A percentile compares a stretch with the other conserved stretches of the same genome.
Evolutionary conservation across 2,888 invertebrate genomes (phyloP).

Genomic region (Mythimna vitellina): DNA sequence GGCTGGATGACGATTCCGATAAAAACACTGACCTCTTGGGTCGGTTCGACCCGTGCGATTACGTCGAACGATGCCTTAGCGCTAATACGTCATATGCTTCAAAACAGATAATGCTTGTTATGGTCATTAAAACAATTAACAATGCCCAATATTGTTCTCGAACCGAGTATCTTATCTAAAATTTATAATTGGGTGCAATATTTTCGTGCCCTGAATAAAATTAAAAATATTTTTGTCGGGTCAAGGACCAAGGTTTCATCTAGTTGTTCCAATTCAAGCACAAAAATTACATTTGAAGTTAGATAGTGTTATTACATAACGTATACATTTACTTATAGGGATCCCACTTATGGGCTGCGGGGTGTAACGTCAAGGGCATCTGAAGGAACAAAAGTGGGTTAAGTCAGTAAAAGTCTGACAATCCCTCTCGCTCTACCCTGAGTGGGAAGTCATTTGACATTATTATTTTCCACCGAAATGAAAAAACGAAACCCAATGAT

Average conservation of each 20-base stretch:
- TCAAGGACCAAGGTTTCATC: neutral
- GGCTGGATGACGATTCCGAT: slow-evolving; percentile 73
- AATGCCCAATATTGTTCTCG: slow-evolving; percentile 12
- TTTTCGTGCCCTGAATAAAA: slow-evolving; percentile 12
- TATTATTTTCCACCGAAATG: no score
- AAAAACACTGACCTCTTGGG: slow-evolving; percentile 72
- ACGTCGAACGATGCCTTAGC: slow-evolving; percentile 42
- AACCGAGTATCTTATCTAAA: slow-evolving; percentile 16
- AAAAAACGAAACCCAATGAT: neutral
- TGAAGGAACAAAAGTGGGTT: no score
- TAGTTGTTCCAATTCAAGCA: neutral
- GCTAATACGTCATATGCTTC: slow-evolving; percentile 15
- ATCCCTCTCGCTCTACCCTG: no score
- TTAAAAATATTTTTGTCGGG: neutral
- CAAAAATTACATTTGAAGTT: neutral
- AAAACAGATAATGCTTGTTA: slow-evolving; percentile 34
- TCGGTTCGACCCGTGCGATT: slow-evolving; percentile 50
- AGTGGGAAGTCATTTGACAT: no score
- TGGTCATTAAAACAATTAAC: slow-evolving; percentile 19
- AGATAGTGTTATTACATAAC: neutral
- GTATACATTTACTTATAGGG: neutral
- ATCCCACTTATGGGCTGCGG: neutral
- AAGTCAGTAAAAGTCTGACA: no score
- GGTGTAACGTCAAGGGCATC: no score
- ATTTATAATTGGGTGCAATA: slow-evolving; percentile 12